These are phyloP conservation scores for Pygmarrhopalites habei DNA, from an alignment of 1,140 invertebrate species.

Conservation along the genomic window DNA sequence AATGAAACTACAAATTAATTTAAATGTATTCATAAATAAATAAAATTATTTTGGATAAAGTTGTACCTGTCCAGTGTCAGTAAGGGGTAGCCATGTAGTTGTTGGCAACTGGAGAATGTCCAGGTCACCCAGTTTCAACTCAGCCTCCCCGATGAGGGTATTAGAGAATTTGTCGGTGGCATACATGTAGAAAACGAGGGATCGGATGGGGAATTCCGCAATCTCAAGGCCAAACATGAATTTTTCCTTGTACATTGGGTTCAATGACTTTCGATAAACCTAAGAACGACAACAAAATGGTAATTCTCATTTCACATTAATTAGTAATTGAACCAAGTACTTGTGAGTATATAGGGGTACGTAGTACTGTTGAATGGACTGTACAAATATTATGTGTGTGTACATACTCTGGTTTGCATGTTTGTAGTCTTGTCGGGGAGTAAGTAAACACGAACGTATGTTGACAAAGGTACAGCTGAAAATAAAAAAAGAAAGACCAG, in stretches of 20 bases:
- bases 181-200: constrained; percentile 56
- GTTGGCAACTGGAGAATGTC: constrained; percentile 53
- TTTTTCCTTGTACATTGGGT: constrained; percentile 65
- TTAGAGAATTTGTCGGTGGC: constrained; percentile 55
- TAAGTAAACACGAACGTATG: constrained; percentile 65
- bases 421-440: constrained; percentile 63
- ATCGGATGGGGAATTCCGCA: constrained; percentile 48
- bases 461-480: constrained; percentile 63
- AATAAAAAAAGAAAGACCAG: too few relatives aligned
- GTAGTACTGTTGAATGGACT: too few relatives aligned
- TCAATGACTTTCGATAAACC: constrained; percentile 56
- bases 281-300: too few relatives aligned
- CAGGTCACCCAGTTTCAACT: constrained; percentile 54
- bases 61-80: constrained; percentile 54
- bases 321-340: too few relatives aligned
- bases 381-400: too few relatives aligned
- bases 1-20: background rate
- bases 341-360: too few relatives aligned
- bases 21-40: background rate
- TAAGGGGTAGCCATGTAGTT: constrained; percentile 57
- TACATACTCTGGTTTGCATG: constrained; percentile 62
- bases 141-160: constrained; percentile 58
- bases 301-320: too few relatives aligned
- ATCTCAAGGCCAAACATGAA: constrained; percentile 61
- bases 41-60: background rate